Base-by-base conservation (phyloP, 2,113 vertebrate genomes). In the Scalopus aquaticus region DNA sequence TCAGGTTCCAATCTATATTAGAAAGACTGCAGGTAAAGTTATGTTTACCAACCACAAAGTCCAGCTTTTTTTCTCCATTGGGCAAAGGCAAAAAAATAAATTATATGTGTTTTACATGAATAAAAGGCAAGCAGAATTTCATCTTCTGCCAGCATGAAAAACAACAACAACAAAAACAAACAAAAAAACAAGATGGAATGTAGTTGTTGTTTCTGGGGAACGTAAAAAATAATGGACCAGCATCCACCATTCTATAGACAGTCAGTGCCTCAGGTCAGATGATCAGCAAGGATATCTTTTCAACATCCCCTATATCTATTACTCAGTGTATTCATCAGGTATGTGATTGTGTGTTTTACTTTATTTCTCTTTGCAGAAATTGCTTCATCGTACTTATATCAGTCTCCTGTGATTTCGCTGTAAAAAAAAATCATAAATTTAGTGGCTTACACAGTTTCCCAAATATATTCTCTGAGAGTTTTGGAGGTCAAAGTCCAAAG, bases 51-150 rank as follows among this genome's bases (percentile, higher is more conserved):
- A 35, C 35, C 54, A 72, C 10, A 70, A 62, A 49, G 24, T 26
- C 77, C 39, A 32, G 22, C 8, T 54, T 76, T 91, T 76, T 82
- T 69, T 64, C 46, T 60, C 32, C 54, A 88, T 90, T 70, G 65
- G 56, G 37, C 42, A 81, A 77, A 46, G 19, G 4, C 12, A 86
- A 73, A 32, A 58, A 83, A 86, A 64, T 60, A 88, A 82, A 46
- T 81, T 51, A 39, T 65, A 64, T 44, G 39, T 88, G 15, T 87
- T 96, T 85, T 37, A 92, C 77, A 67, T 77, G 20, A 86, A 91
- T 83, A 22, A 89, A 91, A 77, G 30, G 13, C 58, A 83, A 91
- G 80, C 10, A 86, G 28, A 95, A 72, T 83, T 96, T 74, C 78
- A 76, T 89, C 56, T 89, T 67, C 70, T 65, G 2, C 19, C 30